These are phyloP conservation scores for Mus pahari DNA, from an alignment of 2,113 vertebrate genomes.

Conservation along the genomic window DNA sequence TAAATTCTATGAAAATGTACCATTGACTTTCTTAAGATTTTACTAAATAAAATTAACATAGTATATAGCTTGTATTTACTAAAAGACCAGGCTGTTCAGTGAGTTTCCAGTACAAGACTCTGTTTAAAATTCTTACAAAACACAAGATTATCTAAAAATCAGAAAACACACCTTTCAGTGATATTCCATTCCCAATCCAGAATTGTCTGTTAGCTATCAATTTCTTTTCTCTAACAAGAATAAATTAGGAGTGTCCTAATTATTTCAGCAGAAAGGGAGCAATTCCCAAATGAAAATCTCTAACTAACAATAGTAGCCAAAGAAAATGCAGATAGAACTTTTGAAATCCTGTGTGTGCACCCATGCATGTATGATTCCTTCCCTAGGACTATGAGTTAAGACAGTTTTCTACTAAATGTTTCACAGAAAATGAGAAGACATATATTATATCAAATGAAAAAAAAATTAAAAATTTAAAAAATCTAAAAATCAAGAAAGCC, in stretches of 20 bases:
- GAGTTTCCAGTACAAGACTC: slow-evolving; percentile 60
- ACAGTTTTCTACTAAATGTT: slow-evolving; percentile 18
- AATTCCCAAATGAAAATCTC: slow-evolving; percentile 76
- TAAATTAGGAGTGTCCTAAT: slow-evolving; percentile 84
- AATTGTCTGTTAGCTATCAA: slow-evolving; percentile 85
- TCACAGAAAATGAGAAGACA: neutral
- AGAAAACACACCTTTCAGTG: slow-evolving; percentile 66
- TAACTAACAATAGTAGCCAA: slow-evolving; percentile 83
- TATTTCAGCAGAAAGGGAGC: slow-evolving; percentile 83
- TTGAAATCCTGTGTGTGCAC: neutral
- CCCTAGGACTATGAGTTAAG: neutral
- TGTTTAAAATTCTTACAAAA: slow-evolving; percentile 76
- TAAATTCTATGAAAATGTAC: slow-evolving; percentile 12
- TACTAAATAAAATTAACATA: slow-evolving; percentile 54
- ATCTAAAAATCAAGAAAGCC: neutral
- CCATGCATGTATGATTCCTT: neutral
- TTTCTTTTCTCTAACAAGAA: slow-evolving; percentile 82
- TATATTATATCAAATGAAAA: neutral
- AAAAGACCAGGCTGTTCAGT: slow-evolving; percentile 50
- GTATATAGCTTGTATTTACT: slow-evolving; percentile 55
- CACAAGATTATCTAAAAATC: slow-evolving; percentile 74
- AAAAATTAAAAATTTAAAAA: neutral
- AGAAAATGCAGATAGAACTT: neutral
- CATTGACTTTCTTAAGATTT: slow-evolving; percentile 72
- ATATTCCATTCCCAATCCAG: slow-evolving; percentile 75